Evolutionary conservation across 2,113 vertebrate species (phyloP).

Genomic region (Rutilus rutilus): DNA sequence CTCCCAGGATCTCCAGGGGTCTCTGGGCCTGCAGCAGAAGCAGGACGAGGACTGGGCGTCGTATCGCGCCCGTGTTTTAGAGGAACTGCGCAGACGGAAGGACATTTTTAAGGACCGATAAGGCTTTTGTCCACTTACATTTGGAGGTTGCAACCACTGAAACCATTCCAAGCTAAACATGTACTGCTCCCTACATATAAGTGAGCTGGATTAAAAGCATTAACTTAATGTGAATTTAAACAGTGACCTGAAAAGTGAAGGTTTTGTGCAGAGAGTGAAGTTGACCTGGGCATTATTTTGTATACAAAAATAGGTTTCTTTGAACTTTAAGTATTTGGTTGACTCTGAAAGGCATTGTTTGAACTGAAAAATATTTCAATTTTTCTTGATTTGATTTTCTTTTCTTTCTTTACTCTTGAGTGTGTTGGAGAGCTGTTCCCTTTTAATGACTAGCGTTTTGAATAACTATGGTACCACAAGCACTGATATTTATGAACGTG

Average conservation of each 20-base stretch:
- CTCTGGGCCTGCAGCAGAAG: constrained; percentile 79
- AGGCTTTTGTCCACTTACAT: not conserved
- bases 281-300: constrained; percentile 18
- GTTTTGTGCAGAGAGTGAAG: not conserved
- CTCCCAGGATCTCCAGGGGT: constrained; percentile 81
- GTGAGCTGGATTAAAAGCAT: not conserved
- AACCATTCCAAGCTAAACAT: constrained; percentile 14
- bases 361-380: not conserved
- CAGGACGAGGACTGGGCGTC: constrained; percentile 75
- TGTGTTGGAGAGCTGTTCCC: not conserved
- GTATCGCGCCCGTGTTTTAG: constrained; percentile 88
- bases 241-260: not conserved
- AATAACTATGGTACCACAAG: constrained; percentile 39
- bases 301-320: not conserved
- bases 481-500: constrained; percentile 30
- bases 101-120: constrained; percentile 86
- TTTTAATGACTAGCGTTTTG: not conserved
- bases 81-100: constrained; percentile 87
- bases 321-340: not conserved
- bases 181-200: not conserved
- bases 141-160: constrained; percentile 12
- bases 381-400: not conserved
- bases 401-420: not conserved
- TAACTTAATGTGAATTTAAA: not conserved
- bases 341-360: not conserved